Percentiles rank a stretch among this genome's conserved stretches.
Conservation (phyloP, 2,797 vertebrate species). For the Cyclopterus lumpus region DNA sequence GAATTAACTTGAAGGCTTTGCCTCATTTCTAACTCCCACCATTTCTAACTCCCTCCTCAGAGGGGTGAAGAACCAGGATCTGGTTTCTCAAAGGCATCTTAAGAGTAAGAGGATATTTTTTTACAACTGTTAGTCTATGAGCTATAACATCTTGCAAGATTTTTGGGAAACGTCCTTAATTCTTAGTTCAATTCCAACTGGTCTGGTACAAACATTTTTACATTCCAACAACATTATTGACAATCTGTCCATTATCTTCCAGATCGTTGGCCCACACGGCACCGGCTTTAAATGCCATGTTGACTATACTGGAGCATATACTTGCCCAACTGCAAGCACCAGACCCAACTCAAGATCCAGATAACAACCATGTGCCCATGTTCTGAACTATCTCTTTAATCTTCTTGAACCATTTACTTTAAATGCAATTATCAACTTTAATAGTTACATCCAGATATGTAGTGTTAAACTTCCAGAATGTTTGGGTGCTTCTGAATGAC, state of each 20-base stretch:
- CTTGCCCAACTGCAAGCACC: not conserved
- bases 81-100: too few species aligned
- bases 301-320: too few species aligned
- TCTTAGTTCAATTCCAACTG: too few species aligned
- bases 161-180: too few species aligned
- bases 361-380: too few species aligned
- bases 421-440: not conserved
- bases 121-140: too few species aligned
- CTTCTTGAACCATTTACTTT: not conserved
- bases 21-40: not conserved
- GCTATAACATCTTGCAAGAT: too few species aligned
- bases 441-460: not conserved
- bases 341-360: too few species aligned
- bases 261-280: not conserved
- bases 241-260: not conserved
- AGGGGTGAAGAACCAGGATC: not conserved
- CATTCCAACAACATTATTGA: too few species aligned
- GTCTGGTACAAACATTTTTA: too few species aligned
- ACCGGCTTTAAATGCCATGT: not conserved
- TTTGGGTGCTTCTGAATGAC: not conserved
- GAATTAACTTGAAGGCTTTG: not conserved
- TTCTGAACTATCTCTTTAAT: not conserved
- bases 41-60: too few species aligned
- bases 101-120: too few species aligned
- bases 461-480: not conserved